phyloP scores from a whole-genome alignment of 2,888 invertebrate species.

The Rotaria sp. region DNA sequence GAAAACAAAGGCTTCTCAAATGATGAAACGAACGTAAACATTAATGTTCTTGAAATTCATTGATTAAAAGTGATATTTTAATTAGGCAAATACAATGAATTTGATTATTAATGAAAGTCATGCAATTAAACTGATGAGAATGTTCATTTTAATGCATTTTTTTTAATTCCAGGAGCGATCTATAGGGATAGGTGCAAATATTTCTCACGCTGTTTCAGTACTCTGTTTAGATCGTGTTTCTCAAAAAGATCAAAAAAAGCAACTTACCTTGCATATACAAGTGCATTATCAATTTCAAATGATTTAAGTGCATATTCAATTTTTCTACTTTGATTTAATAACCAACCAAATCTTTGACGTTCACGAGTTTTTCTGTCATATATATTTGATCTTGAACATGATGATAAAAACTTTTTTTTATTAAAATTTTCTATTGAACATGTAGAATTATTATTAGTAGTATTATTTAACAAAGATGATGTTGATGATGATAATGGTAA shows the following conservation, averaged over 20 bases:
- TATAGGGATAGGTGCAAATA: too few relatives aligned
- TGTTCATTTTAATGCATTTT: too few relatives aligned
- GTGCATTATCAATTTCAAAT: conserved; percentile 28
- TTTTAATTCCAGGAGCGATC: too few relatives aligned
- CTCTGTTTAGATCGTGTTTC: too few relatives aligned
- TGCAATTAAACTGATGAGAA: too few relatives aligned
- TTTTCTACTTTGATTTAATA: conserved; percentile 23
- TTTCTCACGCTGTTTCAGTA: too few relatives aligned
- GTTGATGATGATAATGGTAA: background rate
- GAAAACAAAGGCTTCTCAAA: too few relatives aligned
- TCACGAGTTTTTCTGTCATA: background rate
- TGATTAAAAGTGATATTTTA: too few relatives aligned
- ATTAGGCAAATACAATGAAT: too few relatives aligned
- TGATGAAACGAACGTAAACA: too few relatives aligned
- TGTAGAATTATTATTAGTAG: background rate
- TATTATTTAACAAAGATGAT: background rate
- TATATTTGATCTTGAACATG: background rate
- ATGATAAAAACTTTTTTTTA: background rate
- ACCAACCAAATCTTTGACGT: conserved; percentile 23
- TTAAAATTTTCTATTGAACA: background rate
- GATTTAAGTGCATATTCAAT: background rate
- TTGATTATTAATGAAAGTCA: too few relatives aligned
- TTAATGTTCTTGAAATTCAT: too few relatives aligned
- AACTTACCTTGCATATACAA: background rate
- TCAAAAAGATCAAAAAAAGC: background rate